Evolutionary conservation across 2,888 invertebrate species (phyloP), one percentile per base, ranked within the genome.

Genomic region (Cyclophora punctaria): DNA sequence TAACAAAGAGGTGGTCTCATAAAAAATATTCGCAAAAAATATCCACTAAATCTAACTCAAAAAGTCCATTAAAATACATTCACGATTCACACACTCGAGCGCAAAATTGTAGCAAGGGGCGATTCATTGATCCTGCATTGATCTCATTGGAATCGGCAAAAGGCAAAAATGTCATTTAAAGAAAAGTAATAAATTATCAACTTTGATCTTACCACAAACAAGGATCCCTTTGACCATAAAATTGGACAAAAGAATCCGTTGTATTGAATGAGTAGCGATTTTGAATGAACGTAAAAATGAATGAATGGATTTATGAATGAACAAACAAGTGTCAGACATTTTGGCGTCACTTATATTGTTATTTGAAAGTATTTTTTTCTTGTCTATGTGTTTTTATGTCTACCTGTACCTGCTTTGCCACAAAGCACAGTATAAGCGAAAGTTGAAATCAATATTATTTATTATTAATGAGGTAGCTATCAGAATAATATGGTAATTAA

Each of bases 121-220:
- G 37, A 37, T 37, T 37, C 37, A 37, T 37, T 37, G 4, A 37
- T 37, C 4, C 37, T 5, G 5, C 5, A 5, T 37, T 37, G 4
- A 37, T 4, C 37, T 37, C 5, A 37, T 37, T 45, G 4, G 37
- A 37, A 37, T 37, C 37, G 37, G 37, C 37, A 52, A 53, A 51
- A 50, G 42, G 37, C 47, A 35, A 48, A 57, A 55, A 53, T 56
- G 46, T 41, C 45, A 40, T 47, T 55, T 50, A 61, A 59, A 60
- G 49, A 50, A 56, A 37, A 37, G 66, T 60, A 65, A 67, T 74
- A 74, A 73, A 74, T 74, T 69, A 71, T 51, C 51, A 53, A 57
- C 63, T 62, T 61, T 60, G 66, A 61, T 66, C 64, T 63, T 54
- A 68, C 73, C 73, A 63, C 72, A 74, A 72, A 66, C 67, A 65